These are phyloP conservation scores for Cheirogaleus medius DNA, from an alignment of 2,113 vertebrate genomes.

Conservation along the genomic window DNA sequence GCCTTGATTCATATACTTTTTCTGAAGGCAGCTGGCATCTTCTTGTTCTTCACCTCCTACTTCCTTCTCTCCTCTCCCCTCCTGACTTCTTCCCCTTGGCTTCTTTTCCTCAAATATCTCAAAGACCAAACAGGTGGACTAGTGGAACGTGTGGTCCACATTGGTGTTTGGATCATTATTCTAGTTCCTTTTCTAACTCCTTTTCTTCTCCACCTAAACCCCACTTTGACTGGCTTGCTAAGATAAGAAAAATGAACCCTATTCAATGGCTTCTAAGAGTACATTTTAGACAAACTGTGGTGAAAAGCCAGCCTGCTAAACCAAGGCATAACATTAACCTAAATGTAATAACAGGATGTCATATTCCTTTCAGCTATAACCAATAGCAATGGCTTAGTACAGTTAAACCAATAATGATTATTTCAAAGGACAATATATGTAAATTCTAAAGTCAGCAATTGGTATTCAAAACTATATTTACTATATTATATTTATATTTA, in stretches of 20 bases:
- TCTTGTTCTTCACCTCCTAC: not conserved
- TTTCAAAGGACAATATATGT: not conserved
- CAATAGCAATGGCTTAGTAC: not conserved
- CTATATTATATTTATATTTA: too few relatives aligned
- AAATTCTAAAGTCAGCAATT: slow-evolving; percentile 4
- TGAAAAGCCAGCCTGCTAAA: not conserved
- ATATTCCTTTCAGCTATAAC: not conserved
- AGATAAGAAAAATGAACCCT: not conserved
- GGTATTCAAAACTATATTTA: not conserved
- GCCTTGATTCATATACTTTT: not conserved
- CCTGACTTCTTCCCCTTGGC: not conserved
- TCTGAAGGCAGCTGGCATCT: not conserved
- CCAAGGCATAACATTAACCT: not conserved
- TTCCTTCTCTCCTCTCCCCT: not conserved
- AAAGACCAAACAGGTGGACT: not conserved
- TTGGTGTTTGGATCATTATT: not conserved
- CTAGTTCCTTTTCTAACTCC: not conserved
- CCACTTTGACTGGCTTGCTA: not conserved
- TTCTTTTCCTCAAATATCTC: slow-evolving; percentile 37
- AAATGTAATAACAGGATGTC: not conserved
- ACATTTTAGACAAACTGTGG: slow-evolving; percentile 22
- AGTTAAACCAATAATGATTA: not conserved
- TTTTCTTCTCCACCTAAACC: not conserved
- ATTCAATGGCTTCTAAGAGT: not conserved
- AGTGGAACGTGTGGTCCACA: not conserved